Evolutionary conservation across 2,113 vertebrate species (phyloP).

Genomic region (Pelvicachromis taeniatus): DNA sequence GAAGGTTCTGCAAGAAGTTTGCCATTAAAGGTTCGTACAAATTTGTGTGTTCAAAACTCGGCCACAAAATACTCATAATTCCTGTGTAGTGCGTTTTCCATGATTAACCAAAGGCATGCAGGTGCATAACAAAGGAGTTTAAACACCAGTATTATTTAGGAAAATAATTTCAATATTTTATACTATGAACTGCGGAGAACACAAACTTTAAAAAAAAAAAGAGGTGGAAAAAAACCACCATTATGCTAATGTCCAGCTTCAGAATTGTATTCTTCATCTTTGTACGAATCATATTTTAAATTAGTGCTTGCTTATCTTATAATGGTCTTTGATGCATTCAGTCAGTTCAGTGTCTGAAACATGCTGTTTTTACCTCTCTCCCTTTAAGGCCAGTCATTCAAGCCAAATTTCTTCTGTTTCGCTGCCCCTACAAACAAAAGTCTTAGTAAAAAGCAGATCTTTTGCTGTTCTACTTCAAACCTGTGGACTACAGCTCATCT

Average conservation of each 20-base stretch:
- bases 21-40: slow-evolving; percentile 35
- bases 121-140: background rate
- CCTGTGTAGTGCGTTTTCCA: background rate
- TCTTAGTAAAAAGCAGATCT: background rate
- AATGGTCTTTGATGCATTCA: background rate
- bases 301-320: background rate
- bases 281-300: background rate
- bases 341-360: background rate
- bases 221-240: background rate
- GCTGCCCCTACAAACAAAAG: background rate
- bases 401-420: background rate
- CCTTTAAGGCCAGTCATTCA: background rate
- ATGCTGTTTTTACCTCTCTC: background rate
- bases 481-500: background rate
- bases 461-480: background rate
- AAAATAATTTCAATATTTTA: background rate
- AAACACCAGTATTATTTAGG: background rate
- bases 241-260: background rate
- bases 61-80: background rate
- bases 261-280: background rate
- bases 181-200: background rate
- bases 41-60: background rate
- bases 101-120: background rate
- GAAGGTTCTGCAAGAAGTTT: slow-evolving; percentile 66
- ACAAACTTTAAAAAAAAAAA: background rate